Conservation (phyloP, 1,140 invertebrate genomes). For the Drosophila subobscura region DNA sequence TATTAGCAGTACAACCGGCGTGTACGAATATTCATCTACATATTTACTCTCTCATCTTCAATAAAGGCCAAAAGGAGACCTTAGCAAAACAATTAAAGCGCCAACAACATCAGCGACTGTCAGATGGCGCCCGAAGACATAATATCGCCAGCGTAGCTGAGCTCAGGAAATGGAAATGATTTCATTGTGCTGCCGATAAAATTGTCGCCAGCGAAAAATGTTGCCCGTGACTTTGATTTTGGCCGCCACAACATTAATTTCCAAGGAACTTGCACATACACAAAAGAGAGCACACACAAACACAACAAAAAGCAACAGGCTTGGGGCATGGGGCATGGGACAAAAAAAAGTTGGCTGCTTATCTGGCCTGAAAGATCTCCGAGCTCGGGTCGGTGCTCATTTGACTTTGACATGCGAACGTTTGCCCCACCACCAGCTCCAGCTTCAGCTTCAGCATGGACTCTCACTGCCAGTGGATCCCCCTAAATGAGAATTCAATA, state of each 20-base stretch:
- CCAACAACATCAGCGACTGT: constrained; percentile 37
- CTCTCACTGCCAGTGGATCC: constrained; percentile 25
- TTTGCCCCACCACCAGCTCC: constrained; percentile 30
- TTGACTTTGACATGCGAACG: constrained; percentile 75
- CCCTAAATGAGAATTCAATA: constrained; percentile 80
- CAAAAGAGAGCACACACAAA: constrained; percentile 17
- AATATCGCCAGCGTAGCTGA: constrained; percentile 63
- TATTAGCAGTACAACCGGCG: neutral
- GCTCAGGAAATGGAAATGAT: constrained; percentile 56
- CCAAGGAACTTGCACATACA: constrained; percentile 74
- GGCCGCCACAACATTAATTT: constrained; percentile 80
- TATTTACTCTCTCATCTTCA: constrained; percentile 6
- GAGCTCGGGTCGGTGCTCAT: constrained; percentile 58
- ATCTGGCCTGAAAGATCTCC: constrained; percentile 66
- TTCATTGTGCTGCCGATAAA: constrained; percentile 80
- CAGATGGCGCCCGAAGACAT: constrained; percentile 58
- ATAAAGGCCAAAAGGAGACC: constrained; percentile 15
- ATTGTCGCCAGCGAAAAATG: constrained; percentile 79
- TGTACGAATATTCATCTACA: no score
- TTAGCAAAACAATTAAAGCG: constrained; percentile 22
- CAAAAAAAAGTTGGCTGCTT: constrained; percentile 60
- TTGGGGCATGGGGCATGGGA: constrained; percentile 30
- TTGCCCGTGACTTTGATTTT: constrained; percentile 78
- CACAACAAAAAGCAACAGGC: constrained; percentile 25
- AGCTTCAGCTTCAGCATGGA: constrained; percentile 13